Conservation (phyloP, 2,797 vertebrate species). For the Lutjanus argentimaculatus region DNA sequence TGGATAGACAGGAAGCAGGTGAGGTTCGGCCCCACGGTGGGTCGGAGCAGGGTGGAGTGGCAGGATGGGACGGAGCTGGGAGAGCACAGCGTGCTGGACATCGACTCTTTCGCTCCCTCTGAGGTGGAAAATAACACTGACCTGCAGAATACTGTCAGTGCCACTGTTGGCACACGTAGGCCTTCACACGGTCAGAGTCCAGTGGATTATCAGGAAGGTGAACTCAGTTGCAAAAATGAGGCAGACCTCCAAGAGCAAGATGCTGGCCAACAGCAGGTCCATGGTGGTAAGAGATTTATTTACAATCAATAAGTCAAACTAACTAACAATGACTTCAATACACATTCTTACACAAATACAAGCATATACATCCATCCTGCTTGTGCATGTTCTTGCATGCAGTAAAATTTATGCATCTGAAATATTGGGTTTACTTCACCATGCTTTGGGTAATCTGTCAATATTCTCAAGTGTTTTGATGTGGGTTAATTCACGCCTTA, state of each 20-base stretch:
- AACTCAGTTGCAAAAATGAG: conserved; percentile 40
- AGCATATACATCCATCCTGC: conserved; percentile 18
- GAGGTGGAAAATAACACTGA: conserved; percentile 39
- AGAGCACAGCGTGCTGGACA: conserved; percentile 84
- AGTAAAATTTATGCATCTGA: conserved; percentile 18
- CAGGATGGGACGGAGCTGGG: conserved; percentile 73
- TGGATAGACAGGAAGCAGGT: conserved; percentile 90
- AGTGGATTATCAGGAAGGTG: conserved; percentile 42
- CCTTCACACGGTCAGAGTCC: conserved; percentile 38
- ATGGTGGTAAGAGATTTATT: conserved; percentile 82
- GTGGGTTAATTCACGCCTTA: not conserved
- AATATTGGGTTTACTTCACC: not conserved
- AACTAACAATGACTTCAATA: not conserved
- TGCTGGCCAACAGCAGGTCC: conserved; percentile 54
- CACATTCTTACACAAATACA: not conserved
- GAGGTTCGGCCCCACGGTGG: conserved; percentile 83
- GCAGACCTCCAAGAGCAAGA: conserved; percentile 49
- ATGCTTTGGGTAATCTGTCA: conserved; percentile 9
- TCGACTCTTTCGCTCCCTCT: conserved; percentile 36
- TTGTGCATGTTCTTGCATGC: conserved; percentile 56
- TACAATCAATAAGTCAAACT: conserved; percentile 26
- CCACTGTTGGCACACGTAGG: conserved; percentile 7
- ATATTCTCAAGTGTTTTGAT: not conserved
- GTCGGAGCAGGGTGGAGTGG: conserved; percentile 56
- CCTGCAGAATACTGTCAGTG: conserved; percentile 27